Evolutionary conservation across 2,888 invertebrate genomes (phyloP).

Genomic region (Diplazon laetatorius): DNA sequence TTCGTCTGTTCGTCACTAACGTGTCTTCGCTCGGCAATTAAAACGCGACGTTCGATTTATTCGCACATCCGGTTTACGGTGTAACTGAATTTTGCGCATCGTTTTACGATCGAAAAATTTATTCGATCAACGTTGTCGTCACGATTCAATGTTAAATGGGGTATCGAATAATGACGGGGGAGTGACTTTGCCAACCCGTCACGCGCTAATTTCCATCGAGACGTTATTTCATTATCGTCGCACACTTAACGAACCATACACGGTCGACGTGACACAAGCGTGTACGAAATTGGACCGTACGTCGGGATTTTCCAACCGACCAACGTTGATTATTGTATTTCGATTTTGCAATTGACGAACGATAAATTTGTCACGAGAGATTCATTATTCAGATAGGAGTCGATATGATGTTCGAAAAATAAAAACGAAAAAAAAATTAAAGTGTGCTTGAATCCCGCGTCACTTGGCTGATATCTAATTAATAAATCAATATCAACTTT

Average conservation of each 20-base stretch:
- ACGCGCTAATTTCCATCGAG: constrained; percentile 72
- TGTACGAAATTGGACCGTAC: constrained; percentile 8
- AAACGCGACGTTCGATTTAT: constrained; percentile 64
- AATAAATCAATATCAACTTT: constrained; percentile 49
- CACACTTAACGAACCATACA: constrained; percentile 55
- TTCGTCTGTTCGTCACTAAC: constrained; percentile 62
- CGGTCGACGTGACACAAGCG: constrained; percentile 1
- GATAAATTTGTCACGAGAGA: not conserved
- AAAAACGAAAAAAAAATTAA: constrained; percentile 34
- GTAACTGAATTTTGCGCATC: not conserved
- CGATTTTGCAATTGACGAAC: constrained; percentile 4
- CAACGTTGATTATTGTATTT: constrained; percentile 10
- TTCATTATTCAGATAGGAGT: not conserved
- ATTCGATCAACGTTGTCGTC: constrained; percentile 14
- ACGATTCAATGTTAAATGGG: not conserved
- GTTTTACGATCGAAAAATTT: not conserved
- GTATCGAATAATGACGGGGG: constrained; percentile 11
- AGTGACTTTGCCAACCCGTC: constrained; percentile 25
- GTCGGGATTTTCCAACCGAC: not conserved
- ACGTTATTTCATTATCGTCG: constrained; percentile 71
- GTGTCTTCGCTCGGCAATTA: constrained; percentile 68
- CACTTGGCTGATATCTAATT: constrained; percentile 57
- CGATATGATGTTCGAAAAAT: not conserved
- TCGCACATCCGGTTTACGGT: not conserved
- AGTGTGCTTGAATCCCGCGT: constrained; percentile 54